These are phyloP conservation scores for Urosaurus nigricauda DNA, from an alignment of 2,797 vertebrate genomes.

Conservation along the genomic window DNA sequence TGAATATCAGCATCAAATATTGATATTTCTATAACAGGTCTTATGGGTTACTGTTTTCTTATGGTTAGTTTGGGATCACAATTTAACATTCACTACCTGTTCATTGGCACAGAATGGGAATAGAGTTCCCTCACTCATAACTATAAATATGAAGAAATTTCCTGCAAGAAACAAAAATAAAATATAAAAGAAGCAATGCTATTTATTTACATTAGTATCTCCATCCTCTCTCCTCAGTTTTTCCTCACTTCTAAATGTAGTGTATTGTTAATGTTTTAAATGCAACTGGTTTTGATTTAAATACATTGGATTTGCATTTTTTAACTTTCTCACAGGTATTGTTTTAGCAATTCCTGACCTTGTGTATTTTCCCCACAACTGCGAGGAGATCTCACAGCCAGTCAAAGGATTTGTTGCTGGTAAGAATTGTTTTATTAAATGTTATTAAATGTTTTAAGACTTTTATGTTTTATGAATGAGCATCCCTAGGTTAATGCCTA, in stretches of 20 bases:
- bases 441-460: slow-evolving; percentile 25
- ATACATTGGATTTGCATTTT: slow-evolving; percentile 47
- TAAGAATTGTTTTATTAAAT: slow-evolving; percentile 69
- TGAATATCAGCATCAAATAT: slow-evolving; percentile 64
- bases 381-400: slow-evolving; percentile 69
- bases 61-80: slow-evolving; percentile 51
- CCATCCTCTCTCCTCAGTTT: too few relatives aligned
- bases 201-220: background rate
- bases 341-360: slow-evolving; percentile 76
- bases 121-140: slow-evolving; percentile 52
- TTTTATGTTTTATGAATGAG: slow-evolving; percentile 44
- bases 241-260: background rate
- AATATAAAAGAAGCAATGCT: slow-evolving; percentile 19
- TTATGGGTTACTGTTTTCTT: slow-evolving; percentile 55
- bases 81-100: slow-evolving; percentile 60
- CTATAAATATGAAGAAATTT: slow-evolving; percentile 58
- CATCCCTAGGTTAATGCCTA: background rate
- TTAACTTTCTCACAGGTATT: slow-evolving; percentile 75
- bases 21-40: slow-evolving; percentile 44
- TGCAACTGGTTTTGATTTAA: slow-evolving; percentile 24
- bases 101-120: slow-evolving; percentile 54
- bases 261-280: background rate
- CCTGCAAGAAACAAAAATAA: slow-evolving; percentile 7
- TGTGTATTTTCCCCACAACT: slow-evolving; percentile 62
- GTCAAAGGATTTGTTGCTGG: slow-evolving; percentile 64